These are phyloP conservation scores for Drosophila baimaii DNA, from an alignment of 1,140 invertebrate genomes.

Conservation along the genomic window DNA sequence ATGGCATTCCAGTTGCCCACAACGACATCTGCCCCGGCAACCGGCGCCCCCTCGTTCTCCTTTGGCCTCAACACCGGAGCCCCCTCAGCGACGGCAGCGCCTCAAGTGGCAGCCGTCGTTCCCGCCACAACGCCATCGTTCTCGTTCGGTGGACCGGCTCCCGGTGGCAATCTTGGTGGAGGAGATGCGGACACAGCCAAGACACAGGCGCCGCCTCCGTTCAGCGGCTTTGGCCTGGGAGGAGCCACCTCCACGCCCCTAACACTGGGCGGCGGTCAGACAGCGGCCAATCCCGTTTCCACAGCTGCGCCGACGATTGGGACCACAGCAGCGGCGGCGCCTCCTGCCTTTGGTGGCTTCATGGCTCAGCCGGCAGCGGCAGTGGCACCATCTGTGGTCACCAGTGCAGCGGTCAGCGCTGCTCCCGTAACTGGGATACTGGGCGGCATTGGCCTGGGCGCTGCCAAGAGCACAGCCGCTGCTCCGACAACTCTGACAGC, in stretches of 20 bases:
- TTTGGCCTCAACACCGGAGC: constrained; percentile 51
- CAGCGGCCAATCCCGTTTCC: constrained; percentile 12
- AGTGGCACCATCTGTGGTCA: constrained; percentile 33
- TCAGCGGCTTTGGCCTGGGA: constrained; percentile 51
- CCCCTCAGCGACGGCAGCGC: constrained; percentile 17
- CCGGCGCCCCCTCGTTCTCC: constrained; percentile 42
- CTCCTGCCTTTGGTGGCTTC: constrained; percentile 57
- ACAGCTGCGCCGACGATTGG: constrained; percentile 29
- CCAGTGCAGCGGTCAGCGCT: constrained; percentile 7
- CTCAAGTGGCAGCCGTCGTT: constrained; percentile 16
- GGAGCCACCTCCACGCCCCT: constrained; percentile 25
- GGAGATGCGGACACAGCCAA: constrained; percentile 57
- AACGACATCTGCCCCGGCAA: constrained; percentile 50
- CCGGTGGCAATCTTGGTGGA: constrained; percentile 37
- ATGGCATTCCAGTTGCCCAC: constrained; percentile 76
- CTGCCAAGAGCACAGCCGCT: constrained; percentile 21
- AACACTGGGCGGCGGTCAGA: constrained; percentile 4
- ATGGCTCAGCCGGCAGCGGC: constrained; percentile 24
- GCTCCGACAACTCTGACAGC: constrained; percentile 23
- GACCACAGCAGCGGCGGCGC: constrained; percentile 27
- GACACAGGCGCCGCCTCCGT: constrained; percentile 56
- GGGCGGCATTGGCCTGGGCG: constrained; percentile 29
- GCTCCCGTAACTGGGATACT: constrained; percentile 22
- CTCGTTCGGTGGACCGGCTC: constrained; percentile 52
- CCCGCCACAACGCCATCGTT: constrained; percentile 62